Evolutionary conservation across 2,888 invertebrate genomes (phyloP).

Genomic region (Drosophila trichaetosa): DNA sequence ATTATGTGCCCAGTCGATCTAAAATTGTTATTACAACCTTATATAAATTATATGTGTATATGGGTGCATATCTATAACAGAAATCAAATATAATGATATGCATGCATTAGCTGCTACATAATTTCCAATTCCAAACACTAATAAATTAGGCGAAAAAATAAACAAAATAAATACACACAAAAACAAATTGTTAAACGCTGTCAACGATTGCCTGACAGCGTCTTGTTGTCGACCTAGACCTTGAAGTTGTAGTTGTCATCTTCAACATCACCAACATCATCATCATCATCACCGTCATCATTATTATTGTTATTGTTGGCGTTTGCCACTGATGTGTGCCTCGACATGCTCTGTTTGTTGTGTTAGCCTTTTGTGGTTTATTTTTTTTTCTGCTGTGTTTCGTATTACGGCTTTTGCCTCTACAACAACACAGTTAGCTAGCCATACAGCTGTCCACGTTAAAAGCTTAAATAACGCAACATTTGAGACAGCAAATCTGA

Average conservation of each 20-base stretch:
- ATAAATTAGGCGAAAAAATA: slow-evolving; percentile 12
- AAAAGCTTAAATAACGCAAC: slow-evolving; percentile 40
- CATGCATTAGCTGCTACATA: slow-evolving; percentile 29
- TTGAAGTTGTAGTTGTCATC: slow-evolving; percentile 53
- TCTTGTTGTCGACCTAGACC: slow-evolving; percentile 72
- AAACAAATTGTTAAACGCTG: slow-evolving; percentile 53
- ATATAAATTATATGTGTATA: slow-evolving; percentile 41
- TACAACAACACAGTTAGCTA: slow-evolving; percentile 37
- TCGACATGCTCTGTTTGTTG: slow-evolving; percentile 65
- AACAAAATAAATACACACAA: slow-evolving; percentile 10
- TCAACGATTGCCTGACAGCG: slow-evolving; percentile 54
- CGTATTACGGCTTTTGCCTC: slow-evolving; percentile 34
- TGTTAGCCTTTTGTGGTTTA: slow-evolving; percentile 45
- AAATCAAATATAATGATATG: slow-evolving; percentile 30
- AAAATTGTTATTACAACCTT: slow-evolving; percentile 39
- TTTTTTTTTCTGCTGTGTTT: slow-evolving; percentile 18
- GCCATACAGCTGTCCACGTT: slow-evolving; percentile 17
- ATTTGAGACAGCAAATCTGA: slow-evolving; percentile 17
- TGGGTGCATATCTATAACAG: slow-evolving; percentile 33
- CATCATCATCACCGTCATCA: slow-evolving; percentile 23
- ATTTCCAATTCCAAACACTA: slow-evolving; percentile 13
- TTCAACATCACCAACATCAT: slow-evolving; percentile 14
- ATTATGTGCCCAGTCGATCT: slow-evolving; percentile 35
- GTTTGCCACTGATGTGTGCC: slow-evolving; percentile 22
- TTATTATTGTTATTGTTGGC: slow-evolving; percentile 17